Evolutionary conservation across 2,888 invertebrate species (phyloP).

Genomic region (Erebia ligea): DNA sequence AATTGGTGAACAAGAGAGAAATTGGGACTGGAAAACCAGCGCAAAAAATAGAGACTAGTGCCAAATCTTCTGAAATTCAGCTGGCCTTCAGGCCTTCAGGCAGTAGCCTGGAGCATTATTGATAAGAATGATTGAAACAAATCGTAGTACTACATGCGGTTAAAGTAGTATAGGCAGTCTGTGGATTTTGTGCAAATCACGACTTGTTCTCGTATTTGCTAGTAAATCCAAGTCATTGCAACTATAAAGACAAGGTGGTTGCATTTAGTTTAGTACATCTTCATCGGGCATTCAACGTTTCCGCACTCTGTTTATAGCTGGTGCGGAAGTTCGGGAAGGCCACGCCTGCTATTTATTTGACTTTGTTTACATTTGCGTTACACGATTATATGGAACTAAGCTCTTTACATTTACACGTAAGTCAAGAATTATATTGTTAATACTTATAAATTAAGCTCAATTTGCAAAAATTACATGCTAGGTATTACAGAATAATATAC

Average conservation of each 20-base stretch:
- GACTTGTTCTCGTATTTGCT: background rate
- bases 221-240: background rate
- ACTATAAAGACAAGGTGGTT: constrained; percentile 17
- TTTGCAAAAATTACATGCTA: background rate
- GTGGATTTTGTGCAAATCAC: constrained; percentile 2
- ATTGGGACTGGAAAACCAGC: background rate
- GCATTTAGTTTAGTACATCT: constrained; percentile 31
- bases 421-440: background rate
- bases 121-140: too few relatives aligned
- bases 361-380: constrained; percentile 50
- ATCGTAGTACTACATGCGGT: too few relatives aligned
- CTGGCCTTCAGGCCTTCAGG: too few relatives aligned
- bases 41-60: background rate
- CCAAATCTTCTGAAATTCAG: too few relatives aligned
- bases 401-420: constrained; percentile 20
- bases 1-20: background rate
- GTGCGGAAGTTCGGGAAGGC: constrained; percentile 74
- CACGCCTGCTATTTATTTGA: constrained; percentile 59
- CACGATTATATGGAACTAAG: constrained; percentile 50
- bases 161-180: background rate
- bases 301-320: constrained; percentile 75
- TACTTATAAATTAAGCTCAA: background rate
- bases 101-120: too few relatives aligned
- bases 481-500: background rate
- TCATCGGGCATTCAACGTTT: constrained; percentile 51